These are phyloP conservation scores for Lithophane semibrunnea DNA, from an alignment of 2,888 invertebrate species.

Conservation along the genomic window DNA sequence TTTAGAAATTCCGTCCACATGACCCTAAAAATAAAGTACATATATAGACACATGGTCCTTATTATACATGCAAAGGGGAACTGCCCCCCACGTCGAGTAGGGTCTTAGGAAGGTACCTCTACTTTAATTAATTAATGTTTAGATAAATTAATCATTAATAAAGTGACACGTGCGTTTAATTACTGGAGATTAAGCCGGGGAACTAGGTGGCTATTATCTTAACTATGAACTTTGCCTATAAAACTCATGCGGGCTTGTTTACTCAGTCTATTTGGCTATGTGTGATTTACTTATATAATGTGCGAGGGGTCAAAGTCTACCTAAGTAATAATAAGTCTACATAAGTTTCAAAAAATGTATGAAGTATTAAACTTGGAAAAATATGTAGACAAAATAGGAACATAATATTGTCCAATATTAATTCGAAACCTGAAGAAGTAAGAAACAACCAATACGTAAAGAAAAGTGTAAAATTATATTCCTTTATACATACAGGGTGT, in stretches of 20 bases:
- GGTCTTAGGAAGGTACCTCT: constrained; percentile 18
- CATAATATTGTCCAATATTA: too few species aligned
- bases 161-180: constrained; percentile 80
- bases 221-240: constrained; percentile 70
- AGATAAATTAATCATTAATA: constrained; percentile 69
- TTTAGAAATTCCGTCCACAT: not conserved
- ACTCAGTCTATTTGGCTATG: constrained; percentile 29
- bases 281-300: constrained; percentile 39
- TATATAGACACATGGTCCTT: constrained; percentile 9
- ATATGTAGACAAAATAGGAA: not conserved
- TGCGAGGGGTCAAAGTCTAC: constrained; percentile 1
- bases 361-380: too few species aligned
- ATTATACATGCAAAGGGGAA: constrained; percentile 45
- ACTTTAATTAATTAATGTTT: constrained; percentile 54
- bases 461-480: not conserved
- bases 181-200: constrained; percentile 72
- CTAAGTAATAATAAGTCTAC: not conserved
- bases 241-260: constrained; percentile 77
- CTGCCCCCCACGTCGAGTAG: constrained; percentile 46
- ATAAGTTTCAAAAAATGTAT: too few species aligned
- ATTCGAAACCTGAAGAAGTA: not conserved
- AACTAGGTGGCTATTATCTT: constrained; percentile 71
- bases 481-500: not conserved
- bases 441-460: not conserved
- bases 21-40: not conserved